Conservation (phyloP, 37 sponge, comb jelly and placozoan genomes). For the Aplysina aerophoba region DNA sequence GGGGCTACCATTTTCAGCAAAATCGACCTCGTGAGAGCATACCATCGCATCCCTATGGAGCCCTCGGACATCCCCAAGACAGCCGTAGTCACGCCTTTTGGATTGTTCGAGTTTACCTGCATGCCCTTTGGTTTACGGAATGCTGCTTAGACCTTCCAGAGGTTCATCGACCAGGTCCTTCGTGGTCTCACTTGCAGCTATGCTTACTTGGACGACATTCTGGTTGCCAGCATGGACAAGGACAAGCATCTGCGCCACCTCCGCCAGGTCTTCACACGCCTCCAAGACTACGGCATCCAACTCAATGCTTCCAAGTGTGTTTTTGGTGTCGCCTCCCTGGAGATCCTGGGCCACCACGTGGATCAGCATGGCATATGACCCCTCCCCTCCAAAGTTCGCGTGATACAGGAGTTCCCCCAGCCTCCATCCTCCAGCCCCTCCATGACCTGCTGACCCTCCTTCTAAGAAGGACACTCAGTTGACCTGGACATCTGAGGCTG, state of each 20-base stretch:
- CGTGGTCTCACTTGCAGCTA: constrained; percentile 13
- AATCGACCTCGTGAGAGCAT: constrained; percentile 47
- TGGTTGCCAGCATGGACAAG: constrained; percentile 28
- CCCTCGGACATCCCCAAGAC: constrained; percentile 25
- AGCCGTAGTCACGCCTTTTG: constrained; percentile 25
- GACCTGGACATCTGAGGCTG: not conserved
- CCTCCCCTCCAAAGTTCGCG: constrained; percentile 47
- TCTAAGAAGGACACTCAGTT: not conserved
- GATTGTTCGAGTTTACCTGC: constrained; percentile 30
- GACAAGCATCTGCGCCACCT: constrained; percentile 60
- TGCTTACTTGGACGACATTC: constrained; percentile 32
- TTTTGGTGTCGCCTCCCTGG: not conserved
- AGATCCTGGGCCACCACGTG: constrained; percentile 13
- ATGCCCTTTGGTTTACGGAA: constrained; percentile 50
- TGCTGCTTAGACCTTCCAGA: constrained; percentile 34
- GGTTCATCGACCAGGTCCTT: constrained; percentile 49
- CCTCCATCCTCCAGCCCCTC: constrained; percentile 43
- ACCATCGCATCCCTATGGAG: constrained; percentile 39
- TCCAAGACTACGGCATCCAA: not conserved
- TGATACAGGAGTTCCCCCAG: constrained; percentile 50
- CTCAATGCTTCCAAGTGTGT: not conserved
- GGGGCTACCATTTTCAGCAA: constrained; percentile 52
- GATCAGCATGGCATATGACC: constrained; percentile 35
- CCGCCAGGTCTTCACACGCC: constrained; percentile 24
- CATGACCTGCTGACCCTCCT: constrained; percentile 33